These are phyloP conservation scores for Cichladusa arquata DNA, from an alignment of 2,113 vertebrate species.

Conservation along the genomic window DNA sequence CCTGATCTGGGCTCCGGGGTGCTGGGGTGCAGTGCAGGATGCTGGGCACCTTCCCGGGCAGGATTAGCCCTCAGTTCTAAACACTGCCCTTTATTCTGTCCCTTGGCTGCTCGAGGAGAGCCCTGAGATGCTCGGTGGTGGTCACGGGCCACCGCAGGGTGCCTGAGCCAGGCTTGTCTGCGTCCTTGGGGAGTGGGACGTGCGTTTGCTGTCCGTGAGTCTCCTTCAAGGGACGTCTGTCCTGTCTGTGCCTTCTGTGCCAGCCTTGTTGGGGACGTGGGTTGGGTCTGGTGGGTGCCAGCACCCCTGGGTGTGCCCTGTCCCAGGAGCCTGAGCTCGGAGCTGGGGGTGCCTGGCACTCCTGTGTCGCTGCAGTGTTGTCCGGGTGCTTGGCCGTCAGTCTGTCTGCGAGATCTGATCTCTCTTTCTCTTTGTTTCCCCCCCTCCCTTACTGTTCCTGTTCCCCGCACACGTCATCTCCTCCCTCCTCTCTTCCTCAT, in stretches of 20 bases:
- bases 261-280: neutral
- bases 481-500: neutral
- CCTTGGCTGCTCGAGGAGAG: neutral
- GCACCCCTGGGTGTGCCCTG: neutral
- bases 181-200: neutral
- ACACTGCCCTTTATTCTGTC: neutral
- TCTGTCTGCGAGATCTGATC: slow-evolving; percentile 68
- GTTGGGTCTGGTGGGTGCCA: neutral
- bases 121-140: neutral
- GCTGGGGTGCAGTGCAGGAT: neutral
- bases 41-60: neutral
- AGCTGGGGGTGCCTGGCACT: neutral
- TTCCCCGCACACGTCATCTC: neutral
- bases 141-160: accelerated
- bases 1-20: neutral
- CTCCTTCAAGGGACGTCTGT: slow-evolving; percentile 3
- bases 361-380: slow-evolving; percentile 6
- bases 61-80: neutral
- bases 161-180: neutral
- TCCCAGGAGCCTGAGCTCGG: neutral
- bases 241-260: slow-evolving; percentile 39
- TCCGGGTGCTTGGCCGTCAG: slow-evolving; percentile 25
- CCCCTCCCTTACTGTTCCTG: neutral
- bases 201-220: slow-evolving; percentile 20
- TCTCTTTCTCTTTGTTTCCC: slow-evolving; percentile 68